Percentiles rank a stretch among this genome's conserved stretches.
phyloP scores from a whole-genome alignment of 2,888 invertebrate species.

The Drosophila picticornis region DNA sequence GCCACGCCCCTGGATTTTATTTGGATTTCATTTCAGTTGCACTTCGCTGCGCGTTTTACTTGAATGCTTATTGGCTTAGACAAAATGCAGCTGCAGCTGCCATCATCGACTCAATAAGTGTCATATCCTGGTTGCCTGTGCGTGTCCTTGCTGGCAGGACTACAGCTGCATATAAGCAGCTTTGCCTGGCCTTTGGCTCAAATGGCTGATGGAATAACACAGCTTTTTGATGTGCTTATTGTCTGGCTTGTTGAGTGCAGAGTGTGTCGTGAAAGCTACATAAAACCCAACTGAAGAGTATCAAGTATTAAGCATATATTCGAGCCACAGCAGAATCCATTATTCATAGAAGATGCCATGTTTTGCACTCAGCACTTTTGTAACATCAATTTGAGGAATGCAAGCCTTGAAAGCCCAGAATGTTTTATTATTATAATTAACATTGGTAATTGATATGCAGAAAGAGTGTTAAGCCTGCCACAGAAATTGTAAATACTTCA shows the following conservation, averaged over 20 bases:
- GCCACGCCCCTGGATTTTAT: constrained; percentile 18
- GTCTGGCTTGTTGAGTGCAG: not conserved
- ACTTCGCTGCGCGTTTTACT: constrained; percentile 55
- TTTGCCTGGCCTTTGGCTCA: constrained; percentile 41
- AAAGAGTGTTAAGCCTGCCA: not conserved
- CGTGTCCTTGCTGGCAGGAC: not conserved
- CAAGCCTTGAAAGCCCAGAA: not conserved
- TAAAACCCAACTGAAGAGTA: not conserved
- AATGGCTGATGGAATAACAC: constrained; percentile 8
- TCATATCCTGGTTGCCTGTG: constrained; percentile 41
- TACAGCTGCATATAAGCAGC: constrained; percentile 51
- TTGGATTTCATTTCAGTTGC: constrained; percentile 47
- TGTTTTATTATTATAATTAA: not conserved
- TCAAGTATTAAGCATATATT: not conserved
- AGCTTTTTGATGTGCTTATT: not conserved
- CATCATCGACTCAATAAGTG: constrained; percentile 69
- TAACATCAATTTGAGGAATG: not conserved
- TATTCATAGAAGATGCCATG: not conserved
- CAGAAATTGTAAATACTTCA: too few species aligned
- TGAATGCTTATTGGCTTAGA: constrained; percentile 75
- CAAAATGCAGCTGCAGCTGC: constrained; percentile 57
- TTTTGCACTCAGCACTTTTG: not conserved
- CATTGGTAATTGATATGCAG: too few species aligned
- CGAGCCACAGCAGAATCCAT: not conserved
- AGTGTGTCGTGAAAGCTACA: not conserved